Evolutionary conservation across 2,113 vertebrate genomes (phyloP), one percentile per base, ranked within the genome.

Genomic region (Eudyptes chrysolophus): DNA sequence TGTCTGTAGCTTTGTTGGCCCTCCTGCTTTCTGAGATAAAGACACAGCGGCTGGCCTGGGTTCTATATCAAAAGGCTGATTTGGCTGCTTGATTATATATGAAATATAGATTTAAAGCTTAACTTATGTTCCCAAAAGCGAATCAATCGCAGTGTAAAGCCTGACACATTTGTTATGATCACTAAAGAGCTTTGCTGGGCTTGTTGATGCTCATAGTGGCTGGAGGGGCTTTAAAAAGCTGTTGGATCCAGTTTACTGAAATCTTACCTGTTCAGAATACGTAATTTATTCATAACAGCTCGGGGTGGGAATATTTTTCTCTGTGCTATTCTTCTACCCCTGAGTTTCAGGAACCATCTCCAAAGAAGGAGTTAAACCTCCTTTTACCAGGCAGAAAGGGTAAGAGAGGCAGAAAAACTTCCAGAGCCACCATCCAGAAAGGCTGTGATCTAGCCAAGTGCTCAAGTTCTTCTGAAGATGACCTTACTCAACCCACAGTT

Each of bases 21-120:
- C 97, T 98, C 93, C 98, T 98, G 98, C 87, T 97, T 96, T 95
- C 82, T 87, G 95, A 97, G 98, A 98, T 98, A 98, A 98, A 98
- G 96, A 92, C 94, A 74, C 69, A 92, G 94, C 5, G 74, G 70
- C 94, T 97, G 85, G 65, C 84, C 94, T 96, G 97, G 94, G 89
- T 84, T 97, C 92, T 96, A 27, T 98, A 98, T 97, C 97, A 97
- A 96, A 97, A 97, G 94, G 54, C 90, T 6, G 92, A 97, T 98
- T 97, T 94, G 96, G 94, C 93, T 96, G 95, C 87, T 95, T 95
- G 97, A 98, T 98, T 98, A 94, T 87, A 96, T 95, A 96, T 89
- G 93, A 98, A 96, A 98, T 97, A 97, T 97, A 97, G 97, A 98
- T 97, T 97, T 97, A 95, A 97, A 96, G 92, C 96, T 97, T 96